Evolutionary conservation across 2,888 invertebrate genomes (phyloP), one percentile per base, ranked within the genome.

Genomic region (Chloroclystis v-ata): DNA sequence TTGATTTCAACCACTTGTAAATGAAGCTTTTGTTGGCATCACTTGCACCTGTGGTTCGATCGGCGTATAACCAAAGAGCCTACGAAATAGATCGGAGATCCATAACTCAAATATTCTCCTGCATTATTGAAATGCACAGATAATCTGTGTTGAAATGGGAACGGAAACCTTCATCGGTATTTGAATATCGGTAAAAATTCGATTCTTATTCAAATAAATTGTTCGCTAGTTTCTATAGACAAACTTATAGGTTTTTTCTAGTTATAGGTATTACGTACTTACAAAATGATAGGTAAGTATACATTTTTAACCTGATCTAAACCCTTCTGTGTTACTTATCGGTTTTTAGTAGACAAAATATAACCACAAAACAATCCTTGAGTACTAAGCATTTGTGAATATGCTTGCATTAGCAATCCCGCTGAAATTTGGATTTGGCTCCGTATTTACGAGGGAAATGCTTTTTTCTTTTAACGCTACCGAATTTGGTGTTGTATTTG

Each of bases 61-160:
- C 16, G 35, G 30, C 47, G 16, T 48, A 43, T 40, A 29, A 39
- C 37, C 24, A 32, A 32, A 44, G 37, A 45, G 28, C 45, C 33
- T 38, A 38, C 38, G 38, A 38, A 46, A 48, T 47, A 38, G 45
- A 33, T 45, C 33, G 42, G 24, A 38, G 29, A 30, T 30, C 45
- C 38, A 49, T 46, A 43, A 38, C 38, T 49, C 46, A 49, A 49
- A 35, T 30, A 43, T 43, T 45, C 29, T 30, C 38, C 35, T 41
- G 49, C 45, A 45, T 42, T 49, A 49, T 45, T 49, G 37, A 45
- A n/a, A n/a, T n/a, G n/a, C n/a, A n/a, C n/a, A n/a, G n/a, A n/a
- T n/a, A n/a, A n/a, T n/a, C n/a, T n/a, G n/a, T n/a, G n/a, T n/a
- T n/a, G n/a, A n/a, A 45, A 35, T 26, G n/a, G 26, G 37, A 32